phyloP scores from a whole-genome alignment of 2,113 vertebrate genomes.

The Lipotes vexillifer region DNA sequence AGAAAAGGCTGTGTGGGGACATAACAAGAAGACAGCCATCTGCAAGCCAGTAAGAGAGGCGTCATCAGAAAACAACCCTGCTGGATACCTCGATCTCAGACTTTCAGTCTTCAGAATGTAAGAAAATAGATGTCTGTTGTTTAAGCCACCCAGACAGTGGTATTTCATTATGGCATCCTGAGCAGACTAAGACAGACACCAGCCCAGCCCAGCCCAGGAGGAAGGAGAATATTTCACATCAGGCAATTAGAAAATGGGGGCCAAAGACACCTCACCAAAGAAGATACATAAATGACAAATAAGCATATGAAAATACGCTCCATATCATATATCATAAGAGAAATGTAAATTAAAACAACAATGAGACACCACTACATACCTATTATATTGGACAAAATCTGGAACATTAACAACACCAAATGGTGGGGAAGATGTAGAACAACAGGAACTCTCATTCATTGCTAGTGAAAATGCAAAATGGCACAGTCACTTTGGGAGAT shows the following conservation, averaged over 20 bases:
- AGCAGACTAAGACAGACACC: neutral
- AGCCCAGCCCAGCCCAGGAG: rapidly evolving
- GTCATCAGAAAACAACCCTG: neutral
- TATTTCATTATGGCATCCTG: neutral
- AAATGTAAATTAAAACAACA: neutral
- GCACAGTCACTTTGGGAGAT: neutral
- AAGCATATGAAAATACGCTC: neutral
- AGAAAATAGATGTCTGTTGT: neutral
- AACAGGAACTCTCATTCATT: neutral
- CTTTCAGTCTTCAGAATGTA: neutral
- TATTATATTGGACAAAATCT: neutral
- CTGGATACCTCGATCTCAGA: neutral
- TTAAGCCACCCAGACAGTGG: neutral
- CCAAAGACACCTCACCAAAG: neutral
- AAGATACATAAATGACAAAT: neutral
- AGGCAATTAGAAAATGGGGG: neutral
- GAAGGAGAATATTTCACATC: neutral
- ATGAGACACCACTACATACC: neutral
- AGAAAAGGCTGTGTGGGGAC: neutral
- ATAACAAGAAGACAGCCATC: neutral
- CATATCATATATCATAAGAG: neutral
- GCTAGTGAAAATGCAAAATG: neutral
- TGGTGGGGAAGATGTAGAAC: neutral
- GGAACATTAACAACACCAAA: neutral
- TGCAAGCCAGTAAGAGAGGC: neutral